Evolutionary conservation across 2,888 invertebrate species (phyloP).

Genomic region (Synanthedon formicaeformis): DNA sequence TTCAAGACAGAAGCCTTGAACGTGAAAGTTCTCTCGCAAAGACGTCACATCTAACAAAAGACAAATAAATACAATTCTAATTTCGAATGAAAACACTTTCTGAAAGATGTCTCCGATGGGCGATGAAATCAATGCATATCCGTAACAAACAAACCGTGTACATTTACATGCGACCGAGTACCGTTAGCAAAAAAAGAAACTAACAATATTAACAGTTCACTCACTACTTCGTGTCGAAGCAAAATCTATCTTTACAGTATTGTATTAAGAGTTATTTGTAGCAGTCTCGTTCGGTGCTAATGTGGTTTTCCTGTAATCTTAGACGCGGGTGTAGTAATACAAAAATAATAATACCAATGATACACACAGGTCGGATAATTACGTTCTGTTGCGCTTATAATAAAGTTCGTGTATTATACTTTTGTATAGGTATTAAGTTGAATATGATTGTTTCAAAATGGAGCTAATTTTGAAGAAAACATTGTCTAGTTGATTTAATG

Average conservation of each 20-base stretch:
- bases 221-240: not conserved
- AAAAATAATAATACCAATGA: constrained; percentile 37
- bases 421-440: constrained; percentile 15
- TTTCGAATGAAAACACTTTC: not conserved
- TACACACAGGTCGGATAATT: constrained; percentile 26
- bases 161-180: constrained; percentile 17
- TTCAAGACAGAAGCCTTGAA: too few species aligned
- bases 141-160: constrained; percentile 14
- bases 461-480: not conserved
- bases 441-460: constrained; percentile 19
- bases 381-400: constrained; percentile 13
- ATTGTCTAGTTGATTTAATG: not conserved
- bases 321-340: constrained; percentile 22
- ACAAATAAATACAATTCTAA: too few species aligned
- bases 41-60: too few species aligned
- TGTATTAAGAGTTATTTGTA: not conserved
- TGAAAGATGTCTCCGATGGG: not conserved
- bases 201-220: not conserved
- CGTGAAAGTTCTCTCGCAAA: too few species aligned
- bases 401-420: constrained; percentile 1
- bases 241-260: constrained; percentile 1
- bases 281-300: not conserved
- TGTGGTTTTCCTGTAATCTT: constrained; percentile 6
- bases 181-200: constrained; percentile 33
- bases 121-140: constrained; percentile 9